Percentiles rank a stretch among this genome's conserved stretches.
Conservation (phyloP, 2,888 invertebrate genomes). For the Pyrgus malvae region DNA sequence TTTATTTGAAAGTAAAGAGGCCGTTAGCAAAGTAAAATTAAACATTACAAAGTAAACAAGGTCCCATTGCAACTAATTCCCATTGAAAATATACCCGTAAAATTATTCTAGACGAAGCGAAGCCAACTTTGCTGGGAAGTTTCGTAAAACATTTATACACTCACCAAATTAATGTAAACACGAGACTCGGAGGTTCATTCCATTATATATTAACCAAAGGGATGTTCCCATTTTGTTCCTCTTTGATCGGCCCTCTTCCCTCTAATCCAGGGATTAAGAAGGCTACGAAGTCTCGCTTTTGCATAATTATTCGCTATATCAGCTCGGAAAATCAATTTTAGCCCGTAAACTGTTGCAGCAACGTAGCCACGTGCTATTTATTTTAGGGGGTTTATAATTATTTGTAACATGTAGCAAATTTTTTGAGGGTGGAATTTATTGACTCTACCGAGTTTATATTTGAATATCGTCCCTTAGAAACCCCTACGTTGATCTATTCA, state of each 20-base stretch:
- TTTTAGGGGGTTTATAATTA: constrained; percentile 1
- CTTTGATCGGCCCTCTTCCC: constrained; percentile 65
- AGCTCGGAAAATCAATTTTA: constrained; percentile 65
- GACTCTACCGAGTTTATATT: no score
- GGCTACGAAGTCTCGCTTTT: constrained; percentile 60
- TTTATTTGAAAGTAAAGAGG: neutral
- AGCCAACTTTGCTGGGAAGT: constrained; percentile 40
- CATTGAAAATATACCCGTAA: constrained; percentile 21
- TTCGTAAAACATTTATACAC: constrained; percentile 42
- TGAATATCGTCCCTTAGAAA: no score
- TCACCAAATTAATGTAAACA: constrained; percentile 74
- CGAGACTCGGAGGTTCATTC: constrained; percentile 58
- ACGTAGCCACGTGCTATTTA: constrained; percentile 15
- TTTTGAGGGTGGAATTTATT: no score
- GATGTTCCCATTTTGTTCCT: constrained; percentile 57
- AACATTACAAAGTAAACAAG: constrained; percentile 16
- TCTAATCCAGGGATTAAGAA: constrained; percentile 68
- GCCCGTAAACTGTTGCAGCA: constrained; percentile 31
- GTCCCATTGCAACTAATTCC: neutral
- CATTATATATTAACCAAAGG: constrained; percentile 77
- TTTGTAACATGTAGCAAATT: no score
- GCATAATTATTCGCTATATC: constrained; percentile 72
- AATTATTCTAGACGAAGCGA: constrained; percentile 30
- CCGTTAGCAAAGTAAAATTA: neutral
- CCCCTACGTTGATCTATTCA: no score